Conservation (phyloP, 2,888 invertebrate genomes). For the Abrostola tripartita region DNA sequence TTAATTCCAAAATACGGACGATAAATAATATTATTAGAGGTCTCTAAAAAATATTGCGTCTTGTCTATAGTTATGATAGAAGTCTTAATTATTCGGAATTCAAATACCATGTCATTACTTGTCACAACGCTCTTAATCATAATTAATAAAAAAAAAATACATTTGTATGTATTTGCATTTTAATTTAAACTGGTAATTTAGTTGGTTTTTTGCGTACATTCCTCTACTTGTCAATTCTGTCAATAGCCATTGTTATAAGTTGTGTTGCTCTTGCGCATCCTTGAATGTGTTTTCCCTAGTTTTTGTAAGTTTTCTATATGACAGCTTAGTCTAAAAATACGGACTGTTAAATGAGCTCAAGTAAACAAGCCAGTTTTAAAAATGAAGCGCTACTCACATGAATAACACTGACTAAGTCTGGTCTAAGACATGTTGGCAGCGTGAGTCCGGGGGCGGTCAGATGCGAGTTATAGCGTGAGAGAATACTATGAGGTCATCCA, state of each 20-base stretch:
- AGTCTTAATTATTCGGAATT: background rate
- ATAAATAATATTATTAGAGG: no score
- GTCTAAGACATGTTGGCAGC: constrained; percentile 24
- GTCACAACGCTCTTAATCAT: background rate
- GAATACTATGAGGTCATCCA: constrained; percentile 45
- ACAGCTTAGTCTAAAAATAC: background rate
- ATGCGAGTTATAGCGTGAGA: background rate
- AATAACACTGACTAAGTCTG: background rate
- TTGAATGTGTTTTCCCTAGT: background rate
- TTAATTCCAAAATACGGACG: no score
- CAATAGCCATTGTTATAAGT: background rate
- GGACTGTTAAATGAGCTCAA: background rate
- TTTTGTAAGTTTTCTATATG: background rate
- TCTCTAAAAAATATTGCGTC: no score
- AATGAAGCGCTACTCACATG: background rate
- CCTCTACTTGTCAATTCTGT: background rate
- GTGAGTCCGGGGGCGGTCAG: constrained; percentile 20
- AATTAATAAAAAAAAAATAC: background rate
- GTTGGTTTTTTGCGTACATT: background rate
- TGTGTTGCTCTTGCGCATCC: background rate
- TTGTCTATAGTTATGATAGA: no score
- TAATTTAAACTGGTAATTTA: background rate
- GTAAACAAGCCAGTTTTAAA: background rate
- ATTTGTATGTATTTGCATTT: background rate
- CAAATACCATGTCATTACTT: background rate